phyloP scores from a whole-genome alignment of 2,888 invertebrate genomes.

The Hoplodrina ambigua region DNA sequence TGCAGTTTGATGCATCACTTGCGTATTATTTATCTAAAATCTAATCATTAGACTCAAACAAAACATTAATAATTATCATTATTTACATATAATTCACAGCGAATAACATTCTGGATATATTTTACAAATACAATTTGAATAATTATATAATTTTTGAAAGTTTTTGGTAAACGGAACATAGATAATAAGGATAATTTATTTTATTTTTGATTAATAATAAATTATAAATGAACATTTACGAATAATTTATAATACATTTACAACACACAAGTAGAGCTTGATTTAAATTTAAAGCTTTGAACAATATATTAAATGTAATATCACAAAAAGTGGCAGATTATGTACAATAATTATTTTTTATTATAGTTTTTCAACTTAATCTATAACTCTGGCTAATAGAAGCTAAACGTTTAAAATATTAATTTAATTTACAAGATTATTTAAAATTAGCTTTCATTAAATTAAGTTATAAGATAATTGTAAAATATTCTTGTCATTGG shows the following conservation, averaged over 20 bases:
- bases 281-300: constrained; percentile 64
- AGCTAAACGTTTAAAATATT: constrained; percentile 51
- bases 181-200: neutral
- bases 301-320: constrained; percentile 64
- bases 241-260: constrained; percentile 40
- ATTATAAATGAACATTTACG: constrained; percentile 12
- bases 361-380: constrained; percentile 41
- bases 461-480: neutral
- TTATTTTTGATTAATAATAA: neutral
- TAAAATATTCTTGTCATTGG: neutral
- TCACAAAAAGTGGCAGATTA: constrained; percentile 67
- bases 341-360: constrained; percentile 55
- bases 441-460: constrained; percentile 26
- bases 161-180: constrained; percentile 13
- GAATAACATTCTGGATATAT: constrained; percentile 58
- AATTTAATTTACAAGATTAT: constrained; percentile 14
- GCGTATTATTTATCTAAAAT: constrained; percentile 56
- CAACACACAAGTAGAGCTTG: constrained; percentile 54
- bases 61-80: constrained; percentile 56
- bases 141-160: constrained; percentile 13
- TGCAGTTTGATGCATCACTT: constrained; percentile 63
- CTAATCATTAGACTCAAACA: constrained; percentile 54
- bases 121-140: constrained; percentile 60
- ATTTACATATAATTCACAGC: constrained; percentile 67
- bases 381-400: constrained; percentile 39